Percentiles rank a stretch among this genome's conserved stretches.
Evolutionary conservation across 1,140 invertebrate species (phyloP).

Genomic region (Diploscapter pachys): DNA sequence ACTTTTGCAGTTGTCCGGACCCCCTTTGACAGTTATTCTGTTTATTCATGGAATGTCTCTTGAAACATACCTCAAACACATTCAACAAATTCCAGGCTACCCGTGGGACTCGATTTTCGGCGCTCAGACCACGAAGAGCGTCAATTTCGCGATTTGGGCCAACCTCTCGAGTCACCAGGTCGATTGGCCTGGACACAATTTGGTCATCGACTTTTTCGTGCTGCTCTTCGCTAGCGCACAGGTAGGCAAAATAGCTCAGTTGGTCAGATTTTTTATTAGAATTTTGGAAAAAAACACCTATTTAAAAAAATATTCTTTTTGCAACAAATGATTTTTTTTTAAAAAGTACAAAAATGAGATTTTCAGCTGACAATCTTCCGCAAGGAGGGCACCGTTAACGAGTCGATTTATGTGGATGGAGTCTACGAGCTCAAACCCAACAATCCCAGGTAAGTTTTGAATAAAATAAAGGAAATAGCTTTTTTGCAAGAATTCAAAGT

Average conservation of each 20-base stretch:
- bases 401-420: slow-evolving; percentile 47
- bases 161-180: slow-evolving; percentile 77
- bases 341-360: too few relatives aligned
- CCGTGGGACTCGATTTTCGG: slow-evolving; percentile 67
- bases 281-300: too few relatives aligned
- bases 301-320: too few relatives aligned
- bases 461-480: too few relatives aligned
- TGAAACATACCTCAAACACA: not conserved
- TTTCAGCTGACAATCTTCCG: slow-evolving; percentile 43
- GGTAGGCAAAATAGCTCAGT: slow-evolving; percentile 23
- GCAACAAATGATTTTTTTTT: too few relatives aligned
- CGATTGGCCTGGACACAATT: slow-evolving; percentile 73
- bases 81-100: slow-evolving; percentile 62
- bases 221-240: slow-evolving; percentile 83
- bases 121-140: slow-evolving; percentile 46
- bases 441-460: slow-evolving; percentile 42
- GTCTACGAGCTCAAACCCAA: slow-evolving; percentile 38
- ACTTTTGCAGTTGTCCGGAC: too few relatives aligned
- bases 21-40: too few relatives aligned
- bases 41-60: too few relatives aligned
- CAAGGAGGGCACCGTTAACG: slow-evolving; percentile 41
- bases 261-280: too few relatives aligned
- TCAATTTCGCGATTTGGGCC: slow-evolving; percentile 78
- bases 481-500: too few relatives aligned
- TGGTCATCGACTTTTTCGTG: slow-evolving; percentile 87